These are phyloP conservation scores for Ursus arctos DNA, from an alignment of 2,113 vertebrate species.

Conservation along the genomic window DNA sequence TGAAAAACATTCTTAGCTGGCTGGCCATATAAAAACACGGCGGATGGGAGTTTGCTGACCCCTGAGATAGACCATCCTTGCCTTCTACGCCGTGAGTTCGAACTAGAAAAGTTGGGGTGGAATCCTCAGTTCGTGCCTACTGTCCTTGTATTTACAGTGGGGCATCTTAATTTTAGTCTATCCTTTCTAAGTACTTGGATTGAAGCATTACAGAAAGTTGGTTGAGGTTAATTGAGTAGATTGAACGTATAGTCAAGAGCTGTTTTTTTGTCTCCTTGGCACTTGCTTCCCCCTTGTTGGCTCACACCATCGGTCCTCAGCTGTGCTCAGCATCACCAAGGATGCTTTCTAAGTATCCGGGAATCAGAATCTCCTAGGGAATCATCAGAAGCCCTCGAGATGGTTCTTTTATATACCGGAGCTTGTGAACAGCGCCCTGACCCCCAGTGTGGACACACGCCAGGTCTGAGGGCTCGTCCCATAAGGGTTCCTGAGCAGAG, in stretches of 20 bases:
- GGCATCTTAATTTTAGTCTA: rapidly evolving
- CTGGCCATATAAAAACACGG: rapidly evolving
- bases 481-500: no score
- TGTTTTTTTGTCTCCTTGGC: not conserved
- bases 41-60: rapidly evolving
- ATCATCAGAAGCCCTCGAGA: not conserved
- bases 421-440: rapidly evolving
- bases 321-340: not conserved
- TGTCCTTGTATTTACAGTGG: rapidly evolving
- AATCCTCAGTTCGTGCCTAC: not conserved
- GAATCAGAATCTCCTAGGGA: not conserved
- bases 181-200: not conserved
- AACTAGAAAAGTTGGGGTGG: rapidly evolving
- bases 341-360: not conserved
- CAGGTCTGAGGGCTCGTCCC: rapidly evolving
- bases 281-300: not conserved
- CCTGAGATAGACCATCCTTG: no score
- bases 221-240: no score
- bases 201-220: not conserved
- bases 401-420: not conserved
- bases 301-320: not conserved
- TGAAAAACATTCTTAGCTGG: not conserved
- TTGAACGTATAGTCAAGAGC: not conserved
- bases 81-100: no score
- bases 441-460: rapidly evolving